A percentile compares a stretch with the other conserved stretches of the same genome.
These are phyloP conservation scores for Pseudomugil tenellus DNA, from an alignment of 2,797 vertebrate species.

Conservation along the genomic window DNA sequence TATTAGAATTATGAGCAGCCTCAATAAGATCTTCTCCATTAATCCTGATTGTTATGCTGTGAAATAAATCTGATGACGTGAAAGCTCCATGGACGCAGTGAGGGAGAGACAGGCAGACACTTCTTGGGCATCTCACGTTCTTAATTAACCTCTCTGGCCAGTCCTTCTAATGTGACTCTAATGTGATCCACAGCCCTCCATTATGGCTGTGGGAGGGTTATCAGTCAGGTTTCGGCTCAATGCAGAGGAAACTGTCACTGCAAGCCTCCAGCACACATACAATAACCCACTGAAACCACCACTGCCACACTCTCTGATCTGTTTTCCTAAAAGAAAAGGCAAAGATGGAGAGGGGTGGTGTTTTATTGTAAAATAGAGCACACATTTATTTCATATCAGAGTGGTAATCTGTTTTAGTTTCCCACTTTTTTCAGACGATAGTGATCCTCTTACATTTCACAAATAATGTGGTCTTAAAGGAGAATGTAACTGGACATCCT, in stretches of 20 bases:
- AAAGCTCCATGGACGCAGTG: background rate
- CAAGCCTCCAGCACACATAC: slow-evolving; percentile 29
- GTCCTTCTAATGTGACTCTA: slow-evolving; percentile 63
- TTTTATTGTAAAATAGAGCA: no score
- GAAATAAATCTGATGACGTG: slow-evolving; percentile 38
- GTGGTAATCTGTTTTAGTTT: no score
- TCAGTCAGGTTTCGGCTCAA: slow-evolving; percentile 68
- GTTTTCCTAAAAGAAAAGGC: background rate
- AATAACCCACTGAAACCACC: background rate
- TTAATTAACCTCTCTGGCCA: slow-evolving; percentile 76
- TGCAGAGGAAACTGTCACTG: slow-evolving; percentile 61
- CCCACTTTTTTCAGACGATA: background rate
- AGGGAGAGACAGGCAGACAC: slow-evolving; percentile 21
- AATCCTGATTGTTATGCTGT: slow-evolving; percentile 29
- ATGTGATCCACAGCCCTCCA: slow-evolving; percentile 73
- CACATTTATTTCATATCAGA: no score
- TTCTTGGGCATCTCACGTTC: slow-evolving; percentile 48
- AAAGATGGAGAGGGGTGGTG: background rate
- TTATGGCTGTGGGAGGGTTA: slow-evolving; percentile 67
- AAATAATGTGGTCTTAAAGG: slow-evolving; percentile 1
- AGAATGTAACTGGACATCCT: background rate
- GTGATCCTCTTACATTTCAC: slow-evolving; percentile 6
- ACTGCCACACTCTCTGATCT: background rate
- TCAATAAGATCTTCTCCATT: slow-evolving; percentile 41
- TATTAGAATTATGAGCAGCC: slow-evolving; percentile 36